These are phyloP conservation scores for Scopus umbretta DNA, from an alignment of 2,113 vertebrate species.

Conservation along the genomic window DNA sequence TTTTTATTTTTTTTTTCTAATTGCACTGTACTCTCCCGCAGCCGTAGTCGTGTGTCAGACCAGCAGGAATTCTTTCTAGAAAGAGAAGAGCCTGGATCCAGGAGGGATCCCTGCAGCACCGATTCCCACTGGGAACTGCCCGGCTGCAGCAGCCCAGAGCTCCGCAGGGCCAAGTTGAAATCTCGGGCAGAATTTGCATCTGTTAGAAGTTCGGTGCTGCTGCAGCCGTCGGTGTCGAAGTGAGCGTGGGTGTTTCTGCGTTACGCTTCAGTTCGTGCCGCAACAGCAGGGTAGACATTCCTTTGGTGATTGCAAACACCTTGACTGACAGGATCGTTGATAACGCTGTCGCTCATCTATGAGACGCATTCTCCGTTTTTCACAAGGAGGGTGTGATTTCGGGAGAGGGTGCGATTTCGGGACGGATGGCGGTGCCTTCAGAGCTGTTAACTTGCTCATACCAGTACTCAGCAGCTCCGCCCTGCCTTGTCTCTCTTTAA, in stretches of 20 bases:
- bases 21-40: fast-evolving
- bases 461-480: background rate
- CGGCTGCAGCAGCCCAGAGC: background rate
- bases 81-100: background rate
- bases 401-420: background rate
- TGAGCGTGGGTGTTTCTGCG: background rate
- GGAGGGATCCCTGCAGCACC: background rate
- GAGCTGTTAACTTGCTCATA: background rate
- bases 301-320: background rate
- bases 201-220: background rate
- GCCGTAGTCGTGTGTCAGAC: fast-evolving
- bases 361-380: fast-evolving
- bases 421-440: background rate
- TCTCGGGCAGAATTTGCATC: background rate
- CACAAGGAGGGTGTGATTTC: background rate
- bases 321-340: background rate
- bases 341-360: background rate
- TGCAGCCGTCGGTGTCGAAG: background rate
- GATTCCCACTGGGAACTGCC: background rate
- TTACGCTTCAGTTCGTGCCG: background rate
- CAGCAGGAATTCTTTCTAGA: background rate
- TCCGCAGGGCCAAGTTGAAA: background rate
- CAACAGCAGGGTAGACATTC: background rate
- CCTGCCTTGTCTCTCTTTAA: conserved; percentile 18
- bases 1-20: background rate